Evolutionary conservation across 2,888 invertebrate genomes (phyloP).

Genomic region (Rotaria sp.): DNA sequence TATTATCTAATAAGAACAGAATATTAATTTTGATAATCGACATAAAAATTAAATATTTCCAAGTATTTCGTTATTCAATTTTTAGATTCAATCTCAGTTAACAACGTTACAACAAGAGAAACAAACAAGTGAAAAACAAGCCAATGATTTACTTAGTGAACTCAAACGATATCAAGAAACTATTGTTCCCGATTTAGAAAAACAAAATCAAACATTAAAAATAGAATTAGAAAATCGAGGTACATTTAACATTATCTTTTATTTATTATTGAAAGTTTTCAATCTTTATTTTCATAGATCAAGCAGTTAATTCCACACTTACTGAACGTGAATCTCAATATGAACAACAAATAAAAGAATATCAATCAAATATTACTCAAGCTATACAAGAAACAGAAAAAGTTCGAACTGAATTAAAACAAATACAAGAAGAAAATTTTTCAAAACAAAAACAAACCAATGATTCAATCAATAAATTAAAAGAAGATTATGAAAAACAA

Average conservation of each 20-base stretch:
- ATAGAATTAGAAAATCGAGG: background rate
- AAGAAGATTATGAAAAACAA: background rate
- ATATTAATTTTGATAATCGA: no score
- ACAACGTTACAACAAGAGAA: background rate
- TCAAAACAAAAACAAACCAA: background rate
- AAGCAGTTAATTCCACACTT: background rate
- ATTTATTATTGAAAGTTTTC: background rate
- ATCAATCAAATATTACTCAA: background rate
- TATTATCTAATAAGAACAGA: no score
- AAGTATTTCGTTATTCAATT: background rate
- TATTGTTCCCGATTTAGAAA: constrained; percentile 5
- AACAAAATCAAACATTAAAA: background rate
- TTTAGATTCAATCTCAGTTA: background rate
- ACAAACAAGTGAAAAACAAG: background rate
- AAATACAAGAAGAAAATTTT: background rate
- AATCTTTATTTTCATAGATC: background rate
- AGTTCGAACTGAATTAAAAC: background rate
- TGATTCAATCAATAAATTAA: background rate
- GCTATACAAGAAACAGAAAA: background rate
- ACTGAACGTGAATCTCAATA: background rate
- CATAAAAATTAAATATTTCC: no score
- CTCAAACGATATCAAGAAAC: background rate
- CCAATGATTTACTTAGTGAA: background rate
- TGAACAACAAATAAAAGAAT: background rate
- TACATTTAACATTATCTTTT: background rate